Evolutionary conservation across 2,113 vertebrate species (phyloP), one percentile per base, ranked within the genome.

Genomic region (Struthio camelus): DNA sequence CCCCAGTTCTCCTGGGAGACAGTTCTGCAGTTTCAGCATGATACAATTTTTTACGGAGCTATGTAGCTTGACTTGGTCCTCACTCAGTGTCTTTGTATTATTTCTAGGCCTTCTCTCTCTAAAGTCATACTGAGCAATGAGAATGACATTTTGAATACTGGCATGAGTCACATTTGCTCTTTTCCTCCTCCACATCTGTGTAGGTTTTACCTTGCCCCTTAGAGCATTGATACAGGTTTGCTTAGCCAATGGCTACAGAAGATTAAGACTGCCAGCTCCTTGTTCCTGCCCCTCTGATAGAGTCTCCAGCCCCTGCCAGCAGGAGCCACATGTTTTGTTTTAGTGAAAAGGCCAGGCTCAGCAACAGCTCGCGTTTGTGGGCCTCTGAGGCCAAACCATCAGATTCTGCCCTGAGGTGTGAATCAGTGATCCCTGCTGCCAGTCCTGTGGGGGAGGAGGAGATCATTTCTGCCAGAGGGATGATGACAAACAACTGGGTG

Each of bases 111-210:
- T 42, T 78, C 48, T 88, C 64, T 79, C 58, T 86, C 64, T 79
- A 48, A 93, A 95, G 90, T 86, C 87, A 95, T 85, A 89, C 75
- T 95, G 81, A 96, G 83, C 90, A 93, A 56, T 0, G 2, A 79
- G 85, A 94, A 85, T 96, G 89, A 83, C 90, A 94, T 96, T 96
- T 93, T 59, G 36, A 80, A 66, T 80, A 94, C 91, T 54, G 76
- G 82, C 59, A 70, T 90, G 95, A 94, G 82, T 95, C 93, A 94
- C 67, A 91, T 82, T 91, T 87, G 87, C 79, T 91, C 81, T 91
- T 97, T 95, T 54, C 91, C 81, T 96, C 95, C 87, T 95, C 87
- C 93, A 89, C 89, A 82, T 93, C 81, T 87, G 84, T 91, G 95
- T 87, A 94, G 91, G 89, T 90, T 96, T 95, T 94, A 62, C 87